These are phyloP conservation scores for Hirtodrosophila confusa DNA, from an alignment of 2,888 invertebrate genomes.

Conservation along the genomic window DNA sequence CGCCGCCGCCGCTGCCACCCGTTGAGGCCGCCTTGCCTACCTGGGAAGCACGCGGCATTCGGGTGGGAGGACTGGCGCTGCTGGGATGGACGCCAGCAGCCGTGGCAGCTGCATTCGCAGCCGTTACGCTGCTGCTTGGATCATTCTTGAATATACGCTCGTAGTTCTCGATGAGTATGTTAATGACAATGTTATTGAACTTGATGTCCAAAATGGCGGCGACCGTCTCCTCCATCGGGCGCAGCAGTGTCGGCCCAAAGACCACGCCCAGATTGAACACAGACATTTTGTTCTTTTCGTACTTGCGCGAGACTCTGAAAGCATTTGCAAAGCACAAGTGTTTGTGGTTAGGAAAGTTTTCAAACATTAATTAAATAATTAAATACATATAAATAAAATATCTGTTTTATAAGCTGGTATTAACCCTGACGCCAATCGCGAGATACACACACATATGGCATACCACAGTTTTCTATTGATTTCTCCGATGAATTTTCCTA, in stretches of 20 bases:
- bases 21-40: conserved; percentile 63
- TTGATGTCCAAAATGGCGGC: conserved; percentile 99
- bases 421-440: too few species aligned
- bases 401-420: too few species aligned
- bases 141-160: conserved; percentile 88
- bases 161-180: conserved; percentile 96
- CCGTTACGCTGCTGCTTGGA: conserved; percentile 69
- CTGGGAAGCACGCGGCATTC: conserved; percentile 82
- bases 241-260: conserved; percentile 97
- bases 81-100: conserved; percentile 40
- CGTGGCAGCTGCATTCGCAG: conserved; percentile 13
- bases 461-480: too few species aligned
- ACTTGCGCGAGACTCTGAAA: conserved; percentile 91
- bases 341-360: too few species aligned
- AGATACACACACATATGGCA: too few species aligned
- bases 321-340: neutral
- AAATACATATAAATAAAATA: neutral
- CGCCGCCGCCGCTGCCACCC: conserved; percentile 38
- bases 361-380: neutral
- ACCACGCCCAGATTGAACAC: conserved; percentile 98
- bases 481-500: too few species aligned
- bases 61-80: conserved; percentile 81
- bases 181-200: conserved; percentile 99
- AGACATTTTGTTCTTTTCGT: conserved; percentile 98
- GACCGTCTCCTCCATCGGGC: conserved; percentile 98